These are phyloP conservation scores for Acanthosepion esculentum DNA, from an alignment of 2,888 invertebrate genomes.

Conservation along the genomic window DNA sequence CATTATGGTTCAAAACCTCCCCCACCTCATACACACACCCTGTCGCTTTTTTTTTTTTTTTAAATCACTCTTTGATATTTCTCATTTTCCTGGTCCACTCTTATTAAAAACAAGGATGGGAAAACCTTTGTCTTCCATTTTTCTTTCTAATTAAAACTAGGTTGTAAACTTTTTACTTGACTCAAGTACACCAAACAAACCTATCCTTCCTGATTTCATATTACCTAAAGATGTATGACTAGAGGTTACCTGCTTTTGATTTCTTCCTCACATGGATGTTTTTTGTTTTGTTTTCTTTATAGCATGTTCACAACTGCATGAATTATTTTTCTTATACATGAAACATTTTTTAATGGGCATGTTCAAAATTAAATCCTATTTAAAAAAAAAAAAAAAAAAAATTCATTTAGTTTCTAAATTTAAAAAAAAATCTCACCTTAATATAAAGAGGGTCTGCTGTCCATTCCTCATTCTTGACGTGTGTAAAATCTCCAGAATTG, in stretches of 20 bases:
- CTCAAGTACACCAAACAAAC: not conserved
- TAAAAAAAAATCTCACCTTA: too few species aligned
- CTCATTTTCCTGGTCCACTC: not conserved
- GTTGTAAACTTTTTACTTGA: not conserved
- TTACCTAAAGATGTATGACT: not conserved
- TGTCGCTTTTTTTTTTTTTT: not conserved
- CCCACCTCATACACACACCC: not conserved
- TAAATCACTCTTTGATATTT: not conserved
- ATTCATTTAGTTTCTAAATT: too few species aligned
- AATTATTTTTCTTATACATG: not conserved
- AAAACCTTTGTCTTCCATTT: not conserved
- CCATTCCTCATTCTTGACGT: not conserved
- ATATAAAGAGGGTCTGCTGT: not conserved
- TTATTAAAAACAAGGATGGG: not conserved
- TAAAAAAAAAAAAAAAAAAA: not conserved
- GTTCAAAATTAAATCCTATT: not conserved
- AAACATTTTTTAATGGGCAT: not conserved
- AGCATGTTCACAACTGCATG: conserved; percentile 6
- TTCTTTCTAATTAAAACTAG: not conserved
- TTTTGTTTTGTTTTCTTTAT: not conserved
- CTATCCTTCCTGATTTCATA: not conserved
- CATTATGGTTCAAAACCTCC: not conserved
- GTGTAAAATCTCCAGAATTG: not conserved
- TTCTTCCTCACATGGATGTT: not conserved
- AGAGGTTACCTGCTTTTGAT: not conserved